Evolutionary conservation across 2,113 vertebrate genomes (phyloP).

Genomic region (Zosterops pallidus): DNA sequence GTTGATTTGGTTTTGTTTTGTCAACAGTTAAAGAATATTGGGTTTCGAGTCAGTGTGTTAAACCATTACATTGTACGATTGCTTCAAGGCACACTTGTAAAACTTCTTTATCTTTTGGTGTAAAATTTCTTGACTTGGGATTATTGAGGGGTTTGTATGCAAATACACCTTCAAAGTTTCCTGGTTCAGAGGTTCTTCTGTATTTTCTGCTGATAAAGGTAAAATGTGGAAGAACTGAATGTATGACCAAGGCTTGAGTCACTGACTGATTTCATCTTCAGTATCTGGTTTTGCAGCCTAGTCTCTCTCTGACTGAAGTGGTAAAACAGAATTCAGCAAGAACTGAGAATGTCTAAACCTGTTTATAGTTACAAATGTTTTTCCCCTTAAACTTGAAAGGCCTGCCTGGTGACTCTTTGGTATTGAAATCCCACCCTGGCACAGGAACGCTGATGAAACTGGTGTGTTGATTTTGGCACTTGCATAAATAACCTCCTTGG

Average conservation of each 20-base stretch:
- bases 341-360: conserved; percentile 51
- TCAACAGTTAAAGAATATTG: not conserved
- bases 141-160: not conserved
- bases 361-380: conserved; percentile 47
- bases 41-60: not conserved
- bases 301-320: not conserved
- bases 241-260: not conserved
- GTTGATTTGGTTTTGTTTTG: not conserved
- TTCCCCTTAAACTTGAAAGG: conserved; percentile 43
- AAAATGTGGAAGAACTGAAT: not conserved
- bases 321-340: conserved; percentile 17
- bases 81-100: not conserved
- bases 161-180: not conserved
- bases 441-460: conserved; percentile 30
- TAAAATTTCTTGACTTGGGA: not conserved
- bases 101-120: not conserved
- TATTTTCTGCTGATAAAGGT: not conserved
- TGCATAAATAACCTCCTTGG: conserved; percentile 57
- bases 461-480: conserved; percentile 59
- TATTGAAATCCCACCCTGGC: conserved; percentile 51
- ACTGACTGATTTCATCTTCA: not conserved
- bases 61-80: not conserved
- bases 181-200: conserved; percentile 20
- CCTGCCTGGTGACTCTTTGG: conserved; percentile 41
- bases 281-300: not conserved